Percentiles rank a stretch among this genome's conserved stretches.
Evolutionary conservation across 1,140 invertebrate genomes (phyloP).

Genomic region (Aleiodes sp.): DNA sequence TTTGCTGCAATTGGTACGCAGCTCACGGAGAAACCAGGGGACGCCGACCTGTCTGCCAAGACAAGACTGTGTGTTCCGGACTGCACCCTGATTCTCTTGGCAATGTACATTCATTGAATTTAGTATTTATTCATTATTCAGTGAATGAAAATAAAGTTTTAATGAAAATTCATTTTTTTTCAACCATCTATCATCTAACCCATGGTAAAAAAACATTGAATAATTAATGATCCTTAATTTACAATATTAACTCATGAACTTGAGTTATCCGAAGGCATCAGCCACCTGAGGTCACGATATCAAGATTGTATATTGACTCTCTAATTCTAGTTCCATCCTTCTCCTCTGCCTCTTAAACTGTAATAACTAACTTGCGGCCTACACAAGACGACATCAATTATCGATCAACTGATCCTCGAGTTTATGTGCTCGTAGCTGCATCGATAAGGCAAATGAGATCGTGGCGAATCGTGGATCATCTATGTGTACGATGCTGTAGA

Average conservation of each 20-base stretch:
- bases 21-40: conserved; percentile 42
- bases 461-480: neutral
- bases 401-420: neutral
- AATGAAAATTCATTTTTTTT: neutral
- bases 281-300: conserved; percentile 2
- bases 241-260: neutral
- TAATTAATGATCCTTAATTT: neutral
- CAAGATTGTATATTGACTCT: conserved; percentile 11
- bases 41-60: conserved; percentile 54
- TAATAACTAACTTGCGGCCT: neutral
- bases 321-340: neutral
- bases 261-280: neutral
- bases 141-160: neutral
- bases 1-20: conserved; percentile 40
- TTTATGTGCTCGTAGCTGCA: neutral
- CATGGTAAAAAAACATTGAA: neutral
- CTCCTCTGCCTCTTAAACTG: neutral
- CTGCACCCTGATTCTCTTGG: too few species aligned
- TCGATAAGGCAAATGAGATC: conserved; percentile 23
- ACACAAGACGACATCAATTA: conserved; percentile 21
- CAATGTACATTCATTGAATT: too few species aligned
- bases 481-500: neutral
- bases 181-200: neutral
- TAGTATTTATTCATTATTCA: neutral
- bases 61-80: conserved; percentile 19